Evolutionary conservation across 2,888 invertebrate species (phyloP).

Genomic region (Crematogaster levior): DNA sequence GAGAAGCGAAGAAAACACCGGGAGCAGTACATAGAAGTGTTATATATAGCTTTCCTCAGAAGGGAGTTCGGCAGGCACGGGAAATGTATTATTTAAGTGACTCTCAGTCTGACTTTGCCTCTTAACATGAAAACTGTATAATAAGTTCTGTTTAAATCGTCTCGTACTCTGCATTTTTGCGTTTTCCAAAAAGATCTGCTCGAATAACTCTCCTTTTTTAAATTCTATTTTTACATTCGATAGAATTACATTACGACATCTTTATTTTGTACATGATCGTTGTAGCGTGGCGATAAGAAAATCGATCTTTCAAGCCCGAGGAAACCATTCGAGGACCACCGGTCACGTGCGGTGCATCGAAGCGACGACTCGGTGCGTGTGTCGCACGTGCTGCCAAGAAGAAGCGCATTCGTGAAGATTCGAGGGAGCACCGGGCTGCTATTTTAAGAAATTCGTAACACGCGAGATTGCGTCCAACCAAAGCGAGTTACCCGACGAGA

Average conservation of each 20-base stretch:
- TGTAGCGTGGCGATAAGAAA: not conserved
- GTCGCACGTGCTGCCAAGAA: conserved; percentile 57
- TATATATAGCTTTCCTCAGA: conserved; percentile 47
- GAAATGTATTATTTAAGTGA: conserved; percentile 15
- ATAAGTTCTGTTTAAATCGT: not conserved
- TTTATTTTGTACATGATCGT: not conserved
- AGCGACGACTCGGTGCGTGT: conserved; percentile 46
- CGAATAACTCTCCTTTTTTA: no score
- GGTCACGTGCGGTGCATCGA: conserved; percentile 53
- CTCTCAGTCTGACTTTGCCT: not conserved
- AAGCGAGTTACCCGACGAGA: conserved; percentile 35
- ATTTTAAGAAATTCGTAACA: conserved; percentile 62
- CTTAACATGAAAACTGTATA: not conserved
- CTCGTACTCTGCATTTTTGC: not conserved
- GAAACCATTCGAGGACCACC: conserved; percentile 44
- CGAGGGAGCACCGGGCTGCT: conserved; percentile 53
- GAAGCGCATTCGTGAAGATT: conserved; percentile 44
- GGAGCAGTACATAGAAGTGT: conserved; percentile 18
- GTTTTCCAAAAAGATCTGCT: not conserved
- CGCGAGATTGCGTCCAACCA: conserved; percentile 49
- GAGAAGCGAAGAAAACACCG: conserved; percentile 26
- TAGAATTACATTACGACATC: not conserved
- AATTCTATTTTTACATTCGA: no score
- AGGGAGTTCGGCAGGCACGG: not conserved
- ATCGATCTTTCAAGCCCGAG: not conserved